phyloP scores from a whole-genome alignment of 1,140 invertebrate genomes.

The Sitobion miscanthi region DNA sequence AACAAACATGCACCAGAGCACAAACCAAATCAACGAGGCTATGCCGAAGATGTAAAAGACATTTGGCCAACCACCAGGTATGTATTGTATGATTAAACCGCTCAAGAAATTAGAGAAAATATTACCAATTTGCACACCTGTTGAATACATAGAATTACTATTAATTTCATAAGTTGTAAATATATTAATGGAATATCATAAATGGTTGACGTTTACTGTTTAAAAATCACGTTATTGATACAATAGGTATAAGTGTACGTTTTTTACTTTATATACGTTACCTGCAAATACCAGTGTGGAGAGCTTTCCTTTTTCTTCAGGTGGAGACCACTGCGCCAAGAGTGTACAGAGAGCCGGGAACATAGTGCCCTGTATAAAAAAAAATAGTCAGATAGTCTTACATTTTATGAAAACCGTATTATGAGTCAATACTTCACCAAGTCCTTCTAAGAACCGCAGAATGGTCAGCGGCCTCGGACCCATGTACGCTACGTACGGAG shows the following conservation, averaged over 20 bases:
- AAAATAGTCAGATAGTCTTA: constrained; percentile 60
- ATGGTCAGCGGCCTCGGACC: constrained; percentile 68
- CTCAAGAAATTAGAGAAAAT: constrained; percentile 78
- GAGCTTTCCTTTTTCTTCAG: constrained; percentile 80
- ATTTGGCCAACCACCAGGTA: constrained; percentile 72
- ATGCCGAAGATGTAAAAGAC: constrained; percentile 86
- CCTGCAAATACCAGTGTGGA: constrained; percentile 77
- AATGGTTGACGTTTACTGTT: too few relatives aligned
- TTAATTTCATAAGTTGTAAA: neutral
- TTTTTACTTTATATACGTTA: constrained; percentile 48
- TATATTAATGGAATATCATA: too few relatives aligned
- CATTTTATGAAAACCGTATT: neutral
- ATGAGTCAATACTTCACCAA: constrained; percentile 66
- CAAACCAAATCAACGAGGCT: constrained; percentile 75
- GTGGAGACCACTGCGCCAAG: constrained; percentile 82
- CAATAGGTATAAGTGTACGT: neutral
- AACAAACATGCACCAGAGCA: constrained; percentile 76
- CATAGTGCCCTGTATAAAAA: constrained; percentile 71
- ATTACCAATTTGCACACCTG: constrained; percentile 68
- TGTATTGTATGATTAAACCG: constrained; percentile 72
- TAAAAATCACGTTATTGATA: neutral
- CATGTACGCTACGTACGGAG: constrained; percentile 68
- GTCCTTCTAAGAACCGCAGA: constrained; percentile 72
- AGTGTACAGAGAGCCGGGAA: constrained; percentile 84
- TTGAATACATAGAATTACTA: neutral